Evolutionary conservation across 2,113 vertebrate species (phyloP).

Genomic region (Protobothrops mucrosquamatus): DNA sequence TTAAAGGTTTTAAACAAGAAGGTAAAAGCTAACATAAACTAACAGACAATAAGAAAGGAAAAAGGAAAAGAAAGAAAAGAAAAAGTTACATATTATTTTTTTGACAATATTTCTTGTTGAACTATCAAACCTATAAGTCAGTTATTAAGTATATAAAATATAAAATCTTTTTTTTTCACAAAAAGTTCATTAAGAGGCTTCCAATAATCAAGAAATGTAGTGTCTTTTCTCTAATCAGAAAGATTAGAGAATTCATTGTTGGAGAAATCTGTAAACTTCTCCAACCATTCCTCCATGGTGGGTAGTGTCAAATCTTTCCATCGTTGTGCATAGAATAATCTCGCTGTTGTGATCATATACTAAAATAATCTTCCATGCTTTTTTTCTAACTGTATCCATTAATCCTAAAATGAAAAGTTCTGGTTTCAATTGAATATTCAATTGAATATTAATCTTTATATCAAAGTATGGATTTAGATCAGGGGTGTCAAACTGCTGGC

Average conservation of each 20-base stretch:
- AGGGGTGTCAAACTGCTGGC: background rate
- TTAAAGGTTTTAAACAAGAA: background rate
- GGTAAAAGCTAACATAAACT: background rate
- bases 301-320: background rate
- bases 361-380: background rate
- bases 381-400: background rate
- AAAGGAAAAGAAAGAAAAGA: background rate
- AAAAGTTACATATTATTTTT: background rate
- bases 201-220: background rate
- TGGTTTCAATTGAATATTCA: background rate
- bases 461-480: background rate
- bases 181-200: background rate
- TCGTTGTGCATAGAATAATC: background rate
- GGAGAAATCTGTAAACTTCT: background rate
- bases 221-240: background rate
- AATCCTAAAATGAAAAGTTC: background rate
- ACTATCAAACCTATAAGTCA: background rate
- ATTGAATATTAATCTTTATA: background rate
- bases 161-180: background rate
- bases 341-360: background rate
- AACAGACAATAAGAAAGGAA: background rate
- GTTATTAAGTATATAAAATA: background rate
- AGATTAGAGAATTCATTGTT: background rate
- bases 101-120: background rate
- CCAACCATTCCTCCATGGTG: background rate